Evolutionary conservation across 2,113 vertebrate genomes (phyloP), one percentile per base, ranked within the genome.

Genomic region (Brachionichthys hirsutus): DNA sequence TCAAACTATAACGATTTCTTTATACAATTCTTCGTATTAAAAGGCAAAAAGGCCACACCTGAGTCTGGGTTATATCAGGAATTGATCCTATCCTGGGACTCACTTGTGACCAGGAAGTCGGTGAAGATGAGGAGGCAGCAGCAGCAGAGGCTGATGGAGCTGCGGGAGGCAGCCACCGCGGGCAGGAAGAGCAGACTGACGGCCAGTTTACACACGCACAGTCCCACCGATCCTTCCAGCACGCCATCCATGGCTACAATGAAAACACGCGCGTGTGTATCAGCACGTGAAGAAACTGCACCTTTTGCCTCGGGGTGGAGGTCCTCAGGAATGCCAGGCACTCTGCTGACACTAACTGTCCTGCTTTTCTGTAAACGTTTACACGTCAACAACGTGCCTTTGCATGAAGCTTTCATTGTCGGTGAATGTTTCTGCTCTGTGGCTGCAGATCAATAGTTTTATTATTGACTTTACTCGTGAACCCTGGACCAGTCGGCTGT

Each of bases 61-160:
- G n/a, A 30, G 24, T 30, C 8, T 30, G 24, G 38, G 13, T 20
- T 12, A 13, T 16, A 14, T 15, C 12, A 45, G 24, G 12, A 2
- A 4, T 56, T 47, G n/a, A 6, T 40, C 12, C 0, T 14, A 13
- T 19, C 20, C 62, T 14, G 30, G 19, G 11, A 46, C 62, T 81
- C 75, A 93, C 92, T 84, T 82, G 92, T 77, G 60, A 91, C 72
- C 13, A 84, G 50, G 62, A 92, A 65, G 78, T 93, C 92, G 0
- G 92, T 92, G 78, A 92, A 88, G 46, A 92, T 14, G 44, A 93
- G 70, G 24, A 93, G 88, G 68, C 89, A 89, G 66, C 84, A 77
- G 64, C 87, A 90, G 75, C 90, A 91, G 70, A 88, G 79, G 55
- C 81, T 85, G 41, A 90, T 52, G 0, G 85, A 73, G 38, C 85